phyloP scores from a whole-genome alignment of 2,797 vertebrate genomes.

The Muraenolepis orangiensis region DNA sequence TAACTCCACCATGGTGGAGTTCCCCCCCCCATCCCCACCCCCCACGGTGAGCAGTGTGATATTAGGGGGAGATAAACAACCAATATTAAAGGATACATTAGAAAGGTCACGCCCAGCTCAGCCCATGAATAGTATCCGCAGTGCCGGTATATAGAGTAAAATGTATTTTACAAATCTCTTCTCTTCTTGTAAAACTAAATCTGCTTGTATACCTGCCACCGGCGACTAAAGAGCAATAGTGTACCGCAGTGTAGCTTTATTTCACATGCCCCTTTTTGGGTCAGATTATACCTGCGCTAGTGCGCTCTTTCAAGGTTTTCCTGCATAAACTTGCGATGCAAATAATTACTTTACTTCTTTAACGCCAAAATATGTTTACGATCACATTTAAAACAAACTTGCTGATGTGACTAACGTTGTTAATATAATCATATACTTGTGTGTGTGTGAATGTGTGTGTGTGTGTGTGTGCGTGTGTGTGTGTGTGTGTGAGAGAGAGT shows the following conservation, averaged over 20 bases:
- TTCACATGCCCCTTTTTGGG: neutral
- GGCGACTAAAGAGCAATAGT: neutral
- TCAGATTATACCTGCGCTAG: neutral
- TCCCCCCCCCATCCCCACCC: no score
- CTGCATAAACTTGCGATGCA: neutral
- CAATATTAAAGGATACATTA: slow-evolving; percentile 22
- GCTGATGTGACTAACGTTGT: neutral
- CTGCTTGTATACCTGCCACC: neutral
- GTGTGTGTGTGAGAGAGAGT: neutral
- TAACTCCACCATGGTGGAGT: no score
- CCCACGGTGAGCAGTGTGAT: no score
- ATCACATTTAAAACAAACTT: neutral
- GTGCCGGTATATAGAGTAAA: neutral
- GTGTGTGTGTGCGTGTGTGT: no score
- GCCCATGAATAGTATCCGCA: neutral
- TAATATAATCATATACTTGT: no score
- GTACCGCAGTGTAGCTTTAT: neutral
- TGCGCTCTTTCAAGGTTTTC: neutral
- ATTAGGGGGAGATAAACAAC: slow-evolving; percentile 26
- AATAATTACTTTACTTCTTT: neutral
- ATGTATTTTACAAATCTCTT: neutral
- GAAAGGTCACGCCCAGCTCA: slow-evolving; percentile 3
- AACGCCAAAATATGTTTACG: neutral
- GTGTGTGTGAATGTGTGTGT: no score
- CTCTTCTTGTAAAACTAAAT: neutral